A percentile compares a stretch with the other conserved stretches of the same genome.
Conservation (phyloP, 2,797 vertebrate genomes). For the Discoglossus pictus region DNA sequence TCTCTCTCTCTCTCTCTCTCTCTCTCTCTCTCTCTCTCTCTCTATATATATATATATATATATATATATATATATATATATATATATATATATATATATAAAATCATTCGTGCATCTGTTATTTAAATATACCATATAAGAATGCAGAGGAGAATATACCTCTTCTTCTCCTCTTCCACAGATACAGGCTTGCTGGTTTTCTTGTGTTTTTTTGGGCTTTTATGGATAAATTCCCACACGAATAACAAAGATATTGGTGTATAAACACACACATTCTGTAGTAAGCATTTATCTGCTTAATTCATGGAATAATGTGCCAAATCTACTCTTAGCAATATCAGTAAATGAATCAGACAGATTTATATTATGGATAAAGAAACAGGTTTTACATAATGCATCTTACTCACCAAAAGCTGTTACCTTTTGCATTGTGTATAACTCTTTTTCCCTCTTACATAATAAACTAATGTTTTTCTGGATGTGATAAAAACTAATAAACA, state of each 20-base stretch:
- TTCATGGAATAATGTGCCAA: constrained; percentile 49
- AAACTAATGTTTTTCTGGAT: constrained; percentile 42
- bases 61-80: no score
- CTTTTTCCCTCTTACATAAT: constrained; percentile 31
- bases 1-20: no score
- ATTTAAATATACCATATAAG: no score
- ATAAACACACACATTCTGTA: constrained; percentile 33
- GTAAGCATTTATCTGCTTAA: constrained; percentile 36
- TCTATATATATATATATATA: no score
- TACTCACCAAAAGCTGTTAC: constrained; percentile 45
- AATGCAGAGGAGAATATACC: no score
- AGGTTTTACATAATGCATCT: constrained; percentile 42
- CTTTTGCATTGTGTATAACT: constrained; percentile 30
- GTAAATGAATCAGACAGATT: constrained; percentile 38
- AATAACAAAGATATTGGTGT: constrained; percentile 39
- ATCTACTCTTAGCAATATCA: constrained; percentile 46
- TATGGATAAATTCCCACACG: constrained; percentile 32
- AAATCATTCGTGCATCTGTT: no score
- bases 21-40: no score
- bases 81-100: no score
- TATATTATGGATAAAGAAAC: constrained; percentile 43
- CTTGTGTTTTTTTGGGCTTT: constrained; percentile 26
- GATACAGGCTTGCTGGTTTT: neutral
- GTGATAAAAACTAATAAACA: constrained; percentile 50
- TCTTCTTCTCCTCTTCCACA: no score